Conservation (phyloP, 2,888 invertebrate genomes). For the Acronicta alni region DNA sequence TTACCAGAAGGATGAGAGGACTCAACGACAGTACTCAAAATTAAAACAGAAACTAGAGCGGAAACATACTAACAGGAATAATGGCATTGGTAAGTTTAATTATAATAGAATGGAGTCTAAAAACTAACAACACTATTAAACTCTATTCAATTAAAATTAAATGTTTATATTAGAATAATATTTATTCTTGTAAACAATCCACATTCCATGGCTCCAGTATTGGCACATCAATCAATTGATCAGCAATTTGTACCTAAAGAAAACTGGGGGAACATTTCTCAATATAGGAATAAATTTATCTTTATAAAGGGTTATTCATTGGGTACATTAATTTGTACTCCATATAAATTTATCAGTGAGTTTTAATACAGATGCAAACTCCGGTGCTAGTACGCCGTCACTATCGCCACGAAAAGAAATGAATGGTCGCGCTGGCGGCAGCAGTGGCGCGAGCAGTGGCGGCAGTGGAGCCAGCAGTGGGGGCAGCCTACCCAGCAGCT, state of each 20-base stretch:
- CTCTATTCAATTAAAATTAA: no score
- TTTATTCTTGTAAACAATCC: no score
- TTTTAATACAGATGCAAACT: constrained; percentile 75
- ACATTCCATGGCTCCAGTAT: no score
- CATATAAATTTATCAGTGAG: no score
- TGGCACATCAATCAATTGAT: no score
- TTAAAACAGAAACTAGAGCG: constrained; percentile 93
- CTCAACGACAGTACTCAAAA: constrained; percentile 93
- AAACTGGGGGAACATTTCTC: no score
- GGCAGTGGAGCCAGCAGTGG: constrained; percentile 74
- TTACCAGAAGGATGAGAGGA: constrained; percentile 94
- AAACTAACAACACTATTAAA: no score
- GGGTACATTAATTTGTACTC: background rate
- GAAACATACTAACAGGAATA: constrained; percentile 88
- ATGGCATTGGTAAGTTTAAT: constrained; percentile 88
- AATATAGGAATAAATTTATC: no score
- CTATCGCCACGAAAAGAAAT: constrained; percentile 92
- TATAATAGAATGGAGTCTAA: no score
- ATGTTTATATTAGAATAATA: no score
- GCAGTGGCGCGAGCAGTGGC: constrained; percentile 75
- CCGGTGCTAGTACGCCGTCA: constrained; percentile 90
- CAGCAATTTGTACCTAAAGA: no score
- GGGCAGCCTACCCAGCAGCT: constrained; percentile 82
- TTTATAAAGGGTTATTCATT: no score
- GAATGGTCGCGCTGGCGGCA: constrained; percentile 84